phyloP scores from a whole-genome alignment of 2,888 invertebrate species.

The Melanophora roralis region DNA sequence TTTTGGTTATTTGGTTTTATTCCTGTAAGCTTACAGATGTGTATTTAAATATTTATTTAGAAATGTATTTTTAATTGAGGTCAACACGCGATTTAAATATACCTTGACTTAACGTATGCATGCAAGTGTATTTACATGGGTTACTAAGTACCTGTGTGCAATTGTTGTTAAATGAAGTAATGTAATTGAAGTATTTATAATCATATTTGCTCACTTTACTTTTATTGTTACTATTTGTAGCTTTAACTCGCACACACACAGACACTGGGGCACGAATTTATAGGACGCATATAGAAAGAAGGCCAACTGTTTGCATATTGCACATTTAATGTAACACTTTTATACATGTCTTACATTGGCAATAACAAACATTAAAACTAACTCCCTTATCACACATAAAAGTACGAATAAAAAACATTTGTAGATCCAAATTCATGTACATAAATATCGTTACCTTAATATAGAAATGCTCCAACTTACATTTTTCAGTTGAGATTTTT shows the following conservation, averaged over 20 bases:
- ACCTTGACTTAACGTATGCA: not conserved
- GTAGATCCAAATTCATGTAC: not conserved
- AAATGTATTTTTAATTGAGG: constrained; percentile 56
- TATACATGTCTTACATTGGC: too few species aligned
- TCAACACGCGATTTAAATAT: constrained; percentile 50
- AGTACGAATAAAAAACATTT: constrained; percentile 3
- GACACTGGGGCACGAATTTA: not conserved
- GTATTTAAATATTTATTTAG: constrained; percentile 20
- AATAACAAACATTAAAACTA: not conserved
- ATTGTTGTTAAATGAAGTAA: not conserved
- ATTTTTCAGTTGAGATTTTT: too few species aligned
- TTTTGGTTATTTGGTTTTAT: not conserved
- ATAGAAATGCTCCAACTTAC: too few species aligned
- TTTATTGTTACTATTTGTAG: constrained; percentile 34
- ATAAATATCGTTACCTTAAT: too few species aligned
- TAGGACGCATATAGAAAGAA: not conserved
- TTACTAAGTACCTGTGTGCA: too few species aligned
- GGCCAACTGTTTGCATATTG: too few species aligned
- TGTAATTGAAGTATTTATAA: constrained; percentile 50
- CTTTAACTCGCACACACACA: not conserved
- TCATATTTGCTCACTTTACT: constrained; percentile 36
- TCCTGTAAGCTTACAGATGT: not conserved
- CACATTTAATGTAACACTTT: too few species aligned
- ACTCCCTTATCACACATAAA: constrained; percentile 10
- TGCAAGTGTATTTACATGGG: too few species aligned